Evolutionary conservation across 2,888 invertebrate species (phyloP).

Genomic region (Acleris emargana): DNA sequence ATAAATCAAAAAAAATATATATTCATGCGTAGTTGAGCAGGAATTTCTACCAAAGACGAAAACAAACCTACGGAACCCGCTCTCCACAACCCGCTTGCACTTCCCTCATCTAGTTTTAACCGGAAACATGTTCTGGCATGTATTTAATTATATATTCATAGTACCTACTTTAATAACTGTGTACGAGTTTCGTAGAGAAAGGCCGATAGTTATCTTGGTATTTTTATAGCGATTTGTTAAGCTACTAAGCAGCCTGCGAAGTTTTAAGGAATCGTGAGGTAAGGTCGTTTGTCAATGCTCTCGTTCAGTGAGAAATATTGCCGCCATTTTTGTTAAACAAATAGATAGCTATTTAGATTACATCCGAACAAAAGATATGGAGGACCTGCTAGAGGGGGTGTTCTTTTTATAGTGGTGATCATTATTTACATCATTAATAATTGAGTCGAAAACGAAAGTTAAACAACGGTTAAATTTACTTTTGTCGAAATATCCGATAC

Average conservation of each 20-base stretch:
- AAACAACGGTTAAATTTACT: no score
- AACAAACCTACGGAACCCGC: constrained; percentile 10
- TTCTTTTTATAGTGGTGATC: no score
- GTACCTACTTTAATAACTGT: constrained; percentile 35
- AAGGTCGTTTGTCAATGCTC: constrained; percentile 11
- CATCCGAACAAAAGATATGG: background rate
- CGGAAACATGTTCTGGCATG: constrained; percentile 29
- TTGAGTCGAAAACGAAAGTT: no score
- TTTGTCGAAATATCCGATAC: no score
- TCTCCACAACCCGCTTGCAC: background rate
- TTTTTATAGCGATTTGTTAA: constrained; percentile 32
- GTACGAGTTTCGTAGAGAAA: constrained; percentile 32
- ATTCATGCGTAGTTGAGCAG: no score
- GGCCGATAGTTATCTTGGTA: constrained; percentile 29
- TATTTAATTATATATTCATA: constrained; percentile 36
- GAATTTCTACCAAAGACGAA: no score
- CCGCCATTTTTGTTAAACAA: constrained; percentile 13
- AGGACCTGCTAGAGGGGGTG: no score
- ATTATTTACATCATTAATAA: no score
- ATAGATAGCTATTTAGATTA: background rate
- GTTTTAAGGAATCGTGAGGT: constrained; percentile 16
- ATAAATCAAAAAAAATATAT: no score
- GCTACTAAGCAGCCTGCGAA: constrained; percentile 27
- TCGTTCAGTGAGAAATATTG: constrained; percentile 13
- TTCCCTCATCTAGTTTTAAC: constrained; percentile 4